phyloP scores from a whole-genome alignment of 2,888 invertebrate genomes.

The Drosophila dives region DNA sequence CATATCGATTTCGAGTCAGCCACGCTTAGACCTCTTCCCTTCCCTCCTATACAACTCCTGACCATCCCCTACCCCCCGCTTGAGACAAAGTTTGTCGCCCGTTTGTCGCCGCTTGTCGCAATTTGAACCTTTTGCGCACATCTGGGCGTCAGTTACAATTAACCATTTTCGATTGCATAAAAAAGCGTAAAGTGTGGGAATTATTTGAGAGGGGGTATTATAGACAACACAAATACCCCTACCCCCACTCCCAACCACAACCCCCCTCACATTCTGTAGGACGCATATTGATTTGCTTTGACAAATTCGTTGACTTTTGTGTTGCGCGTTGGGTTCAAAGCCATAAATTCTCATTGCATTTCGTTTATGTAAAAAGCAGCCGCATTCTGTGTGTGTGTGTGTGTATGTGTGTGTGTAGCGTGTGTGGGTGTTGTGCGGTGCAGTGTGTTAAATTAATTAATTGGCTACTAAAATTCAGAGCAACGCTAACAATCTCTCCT shows the following conservation, averaged over 20 bases:
- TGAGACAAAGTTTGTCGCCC: conserved; percentile 56
- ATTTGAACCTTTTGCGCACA: conserved; percentile 62
- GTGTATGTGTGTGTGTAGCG: conserved; percentile 6
- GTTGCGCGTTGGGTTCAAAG: conserved; percentile 12
- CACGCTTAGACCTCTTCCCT: conserved; percentile 6
- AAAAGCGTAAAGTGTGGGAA: conserved; percentile 47
- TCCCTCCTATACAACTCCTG: background rate
- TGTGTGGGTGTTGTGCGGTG: conserved; percentile 47
- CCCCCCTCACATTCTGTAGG: background rate
- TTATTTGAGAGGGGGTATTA: conserved; percentile 25
- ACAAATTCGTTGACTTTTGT: conserved; percentile 64
- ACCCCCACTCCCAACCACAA: background rate
- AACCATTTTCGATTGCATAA: conserved; percentile 49
- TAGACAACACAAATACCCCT: background rate
- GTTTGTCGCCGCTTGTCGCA: conserved; percentile 62
- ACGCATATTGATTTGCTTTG: conserved; percentile 71
- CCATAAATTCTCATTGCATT: conserved; percentile 78
- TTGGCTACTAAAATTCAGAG: conserved; percentile 54
- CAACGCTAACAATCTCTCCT: conserved; percentile 36
- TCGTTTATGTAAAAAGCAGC: conserved; percentile 69
- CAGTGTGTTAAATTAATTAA: conserved; percentile 74
- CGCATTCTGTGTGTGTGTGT: conserved; percentile 37
- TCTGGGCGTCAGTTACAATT: conserved; percentile 75
- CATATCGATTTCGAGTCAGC: conserved; percentile 58
- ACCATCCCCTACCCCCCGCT: background rate